Base-by-base conservation (phyloP, 2,113 vertebrate genomes). In the Bufo gargarizans region DNA sequence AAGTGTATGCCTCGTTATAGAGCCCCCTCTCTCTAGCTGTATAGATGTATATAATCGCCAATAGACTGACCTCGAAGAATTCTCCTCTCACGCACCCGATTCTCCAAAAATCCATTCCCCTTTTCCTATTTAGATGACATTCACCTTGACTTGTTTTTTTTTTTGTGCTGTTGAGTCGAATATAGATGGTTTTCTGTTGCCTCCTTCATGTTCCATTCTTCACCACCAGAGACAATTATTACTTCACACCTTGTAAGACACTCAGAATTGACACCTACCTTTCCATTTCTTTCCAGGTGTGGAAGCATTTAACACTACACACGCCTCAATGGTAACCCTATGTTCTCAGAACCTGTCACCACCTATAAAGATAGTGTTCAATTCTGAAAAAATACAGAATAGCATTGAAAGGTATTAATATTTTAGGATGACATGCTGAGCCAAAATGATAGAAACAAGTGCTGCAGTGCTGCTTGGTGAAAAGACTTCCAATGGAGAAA, bases 51-150 rank as follows among this genome's bases (percentile, higher is more conserved):
- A 11, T 9, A 3, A 49, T 20, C 19, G 13, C 22, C 16, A 43
- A 58, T 33, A 33, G 14, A 79, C 12, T 58, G 22, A 79, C 77
- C 19, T 79, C 4, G 22, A 58, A 78, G n/a, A 58, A 22, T 79
- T 79, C 53, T 22, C 10, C 12, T 78, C 9, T 78, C 19, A 12
- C 10, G 2, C 20, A 53, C 22, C 76, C 20, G 55, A 55, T 22
- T 77, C 74, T 47, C 49, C 45, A 50, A 9, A 22, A 12, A 78
- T 56, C n/a, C 50, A 79, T 56, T 14, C 12, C 53, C 4, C n/a
- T 82, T 63, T 67, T 22, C 61, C 45, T 63, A 50, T 50, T 20
- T 82, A 67, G 63, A 82, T 53, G 45, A 67, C 20, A 82, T n/a
- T 50, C n/a, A 58, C n/a, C 6, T 8, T 79, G 45, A 67, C n/a